phyloP scores from a whole-genome alignment of 2,113 vertebrate species.

The Etheostoma cragini region DNA sequence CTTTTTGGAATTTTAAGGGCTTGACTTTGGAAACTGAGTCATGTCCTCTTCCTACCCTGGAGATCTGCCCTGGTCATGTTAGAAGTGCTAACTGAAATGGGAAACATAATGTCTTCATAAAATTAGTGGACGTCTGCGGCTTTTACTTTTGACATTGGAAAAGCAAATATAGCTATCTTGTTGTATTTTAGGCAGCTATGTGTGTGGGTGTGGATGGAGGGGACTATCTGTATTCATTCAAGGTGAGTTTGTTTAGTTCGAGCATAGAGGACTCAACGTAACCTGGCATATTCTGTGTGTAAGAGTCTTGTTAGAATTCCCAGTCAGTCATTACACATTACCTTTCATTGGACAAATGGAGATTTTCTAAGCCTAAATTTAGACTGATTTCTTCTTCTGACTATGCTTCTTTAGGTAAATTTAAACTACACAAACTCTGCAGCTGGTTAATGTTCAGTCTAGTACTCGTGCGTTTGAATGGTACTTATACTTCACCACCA shows the following conservation, averaged over 20 bases:
- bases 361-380: background rate
- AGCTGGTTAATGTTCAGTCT: conserved; percentile 66
- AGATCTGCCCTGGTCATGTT: conserved; percentile 67
- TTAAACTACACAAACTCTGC: conserved; percentile 32
- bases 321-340: background rate
- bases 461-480: background rate
- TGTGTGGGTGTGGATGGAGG: conserved; percentile 49
- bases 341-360: conserved; percentile 9
- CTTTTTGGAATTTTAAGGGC: conserved; percentile 56
- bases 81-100: conserved; percentile 33
- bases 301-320: background rate
- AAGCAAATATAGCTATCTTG: conserved; percentile 21
- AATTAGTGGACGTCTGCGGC: background rate
- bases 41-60: conserved; percentile 59
- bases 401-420: conserved; percentile 27
- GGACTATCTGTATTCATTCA: conserved; percentile 67
- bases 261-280: background rate
- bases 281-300: background rate
- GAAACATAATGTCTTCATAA: conserved; percentile 22
- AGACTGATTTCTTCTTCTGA: background rate
- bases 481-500: conserved; percentile 29
- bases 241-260: conserved; percentile 72
- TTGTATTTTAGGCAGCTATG: background rate
- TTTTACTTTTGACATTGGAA: conserved; percentile 22
- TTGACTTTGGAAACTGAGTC: conserved; percentile 46